These are phyloP conservation scores for Temnothorax rugatulus DNA, from an alignment of 2,888 invertebrate genomes.

Conservation along the genomic window DNA sequence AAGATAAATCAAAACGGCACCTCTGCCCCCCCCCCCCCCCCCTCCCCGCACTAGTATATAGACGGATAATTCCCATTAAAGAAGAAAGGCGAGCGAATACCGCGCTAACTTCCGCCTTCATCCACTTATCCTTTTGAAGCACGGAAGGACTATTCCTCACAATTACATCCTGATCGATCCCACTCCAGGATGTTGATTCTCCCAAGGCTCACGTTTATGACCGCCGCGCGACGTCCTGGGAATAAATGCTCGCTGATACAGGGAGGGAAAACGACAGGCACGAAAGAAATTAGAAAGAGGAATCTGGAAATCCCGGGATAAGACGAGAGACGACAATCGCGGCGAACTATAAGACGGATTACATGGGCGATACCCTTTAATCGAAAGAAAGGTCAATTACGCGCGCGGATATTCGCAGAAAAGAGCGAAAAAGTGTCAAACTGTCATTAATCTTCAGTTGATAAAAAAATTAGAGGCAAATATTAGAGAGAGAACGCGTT, in stretches of 20 bases:
- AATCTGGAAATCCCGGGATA: slow-evolving; percentile 38
- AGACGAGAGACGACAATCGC: slow-evolving; percentile 18
- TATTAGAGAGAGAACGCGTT: not conserved
- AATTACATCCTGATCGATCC: slow-evolving; percentile 79
- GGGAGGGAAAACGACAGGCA: slow-evolving; percentile 40
- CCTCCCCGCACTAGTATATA: slow-evolving; percentile 37
- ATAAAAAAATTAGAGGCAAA: not conserved
- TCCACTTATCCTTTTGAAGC: slow-evolving; percentile 76
- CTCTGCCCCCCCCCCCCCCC: not conserved
- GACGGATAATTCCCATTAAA: slow-evolving; percentile 73
- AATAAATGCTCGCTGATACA: slow-evolving; percentile 58
- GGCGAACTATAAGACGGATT: slow-evolving; percentile 26
- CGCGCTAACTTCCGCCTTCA: slow-evolving; percentile 73
- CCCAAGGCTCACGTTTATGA: slow-evolving; percentile 54
- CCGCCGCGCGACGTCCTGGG: slow-evolving; percentile 48
- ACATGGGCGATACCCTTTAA: slow-evolving; percentile 22
- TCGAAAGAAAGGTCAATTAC: slow-evolving; percentile 25
- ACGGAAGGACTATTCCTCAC: slow-evolving; percentile 78
- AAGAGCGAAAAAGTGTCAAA: slow-evolving; percentile 3
- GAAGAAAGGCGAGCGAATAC: slow-evolving; percentile 56
- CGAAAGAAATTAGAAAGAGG: slow-evolving; percentile 49
- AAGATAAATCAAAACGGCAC: slow-evolving; percentile 73
- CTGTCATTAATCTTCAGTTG: not conserved
- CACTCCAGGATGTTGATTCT: slow-evolving; percentile 61
- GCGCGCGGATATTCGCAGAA: not conserved